phyloP scores from a whole-genome alignment of 2,113 vertebrate genomes.

The Ifrita kowaldi region DNA sequence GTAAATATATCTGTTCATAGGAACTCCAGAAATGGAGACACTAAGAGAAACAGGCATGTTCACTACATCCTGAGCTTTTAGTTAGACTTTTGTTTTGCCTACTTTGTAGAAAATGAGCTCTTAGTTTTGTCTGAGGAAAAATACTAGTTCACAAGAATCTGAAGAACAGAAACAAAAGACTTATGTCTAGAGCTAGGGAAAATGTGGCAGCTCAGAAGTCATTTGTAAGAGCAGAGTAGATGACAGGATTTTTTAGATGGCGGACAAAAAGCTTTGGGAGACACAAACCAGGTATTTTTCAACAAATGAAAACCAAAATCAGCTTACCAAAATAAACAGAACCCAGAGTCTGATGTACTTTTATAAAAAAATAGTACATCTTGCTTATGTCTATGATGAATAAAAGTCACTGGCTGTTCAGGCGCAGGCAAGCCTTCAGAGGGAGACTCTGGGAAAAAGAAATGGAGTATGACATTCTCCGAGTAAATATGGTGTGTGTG shows the following conservation, averaged over 20 bases:
- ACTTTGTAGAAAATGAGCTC: not conserved
- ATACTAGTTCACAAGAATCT: not conserved
- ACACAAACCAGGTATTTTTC: not conserved
- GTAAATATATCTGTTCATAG: not conserved
- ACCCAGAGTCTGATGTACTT: not conserved
- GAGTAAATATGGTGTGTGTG: not conserved
- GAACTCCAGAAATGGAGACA: not conserved
- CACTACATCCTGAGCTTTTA: not conserved
- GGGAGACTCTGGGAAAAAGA: conserved; percentile 6
- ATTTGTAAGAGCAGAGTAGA: not conserved
- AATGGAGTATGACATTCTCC: conserved; percentile 26
- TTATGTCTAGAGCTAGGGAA: not conserved
- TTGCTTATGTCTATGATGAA: not conserved
- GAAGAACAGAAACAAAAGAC: not conserved
- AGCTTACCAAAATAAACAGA: not conserved
- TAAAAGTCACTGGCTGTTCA: not conserved
- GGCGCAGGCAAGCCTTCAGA: not conserved
- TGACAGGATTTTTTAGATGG: not conserved
- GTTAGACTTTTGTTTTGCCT: not conserved
- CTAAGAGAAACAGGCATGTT: not conserved
- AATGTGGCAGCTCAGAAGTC: not conserved
- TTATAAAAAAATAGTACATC: not conserved
- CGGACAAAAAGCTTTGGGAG: not conserved
- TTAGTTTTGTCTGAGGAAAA: not conserved
- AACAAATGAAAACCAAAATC: not conserved